A percentile compares a stretch with the other conserved stretches of the same genome.
Evolutionary conservation across 2,888 invertebrate genomes (phyloP).

Genomic region (Aphodius sticticus): DNA sequence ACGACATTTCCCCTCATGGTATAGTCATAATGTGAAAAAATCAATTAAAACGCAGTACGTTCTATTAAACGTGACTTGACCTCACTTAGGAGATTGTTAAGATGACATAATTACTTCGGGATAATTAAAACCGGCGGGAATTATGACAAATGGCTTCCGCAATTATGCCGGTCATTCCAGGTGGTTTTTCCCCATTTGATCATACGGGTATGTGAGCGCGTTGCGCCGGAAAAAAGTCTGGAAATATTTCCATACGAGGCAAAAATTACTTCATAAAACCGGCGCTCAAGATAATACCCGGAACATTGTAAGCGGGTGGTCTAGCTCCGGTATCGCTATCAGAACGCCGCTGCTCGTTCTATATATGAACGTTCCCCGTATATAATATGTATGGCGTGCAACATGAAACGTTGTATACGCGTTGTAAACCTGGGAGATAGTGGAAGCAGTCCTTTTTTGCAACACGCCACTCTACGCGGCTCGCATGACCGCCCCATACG

Average conservation of each 20-base stretch:
- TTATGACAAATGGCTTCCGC: neutral
- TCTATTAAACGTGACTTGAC: neutral
- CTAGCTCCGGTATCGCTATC: neutral
- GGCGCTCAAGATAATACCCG: neutral
- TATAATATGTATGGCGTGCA: constrained; percentile 37
- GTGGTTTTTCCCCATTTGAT: neutral
- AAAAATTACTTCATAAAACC: constrained; percentile 4
- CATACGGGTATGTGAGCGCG: neutral
- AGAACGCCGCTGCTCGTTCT: neutral
- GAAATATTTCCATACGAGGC: constrained; percentile 4
- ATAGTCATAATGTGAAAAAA: neutral
- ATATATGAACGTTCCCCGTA: constrained; percentile 39
- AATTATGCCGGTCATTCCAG: neutral
- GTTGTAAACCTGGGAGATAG: constrained; percentile 22
- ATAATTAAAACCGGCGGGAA: neutral
- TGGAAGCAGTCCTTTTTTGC: constrained; percentile 10
- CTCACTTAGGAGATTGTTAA: neutral
- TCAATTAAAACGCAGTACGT: neutral
- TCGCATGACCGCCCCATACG: no score
- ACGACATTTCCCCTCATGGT: neutral
- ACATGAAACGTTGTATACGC: constrained; percentile 29
- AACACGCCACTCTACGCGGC: neutral
- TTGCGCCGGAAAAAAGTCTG: neutral
- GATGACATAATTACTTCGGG: neutral
- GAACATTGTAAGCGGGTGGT: neutral